phyloP scores from a whole-genome alignment of 1,140 invertebrate species.

The Chelonus insularis region DNA sequence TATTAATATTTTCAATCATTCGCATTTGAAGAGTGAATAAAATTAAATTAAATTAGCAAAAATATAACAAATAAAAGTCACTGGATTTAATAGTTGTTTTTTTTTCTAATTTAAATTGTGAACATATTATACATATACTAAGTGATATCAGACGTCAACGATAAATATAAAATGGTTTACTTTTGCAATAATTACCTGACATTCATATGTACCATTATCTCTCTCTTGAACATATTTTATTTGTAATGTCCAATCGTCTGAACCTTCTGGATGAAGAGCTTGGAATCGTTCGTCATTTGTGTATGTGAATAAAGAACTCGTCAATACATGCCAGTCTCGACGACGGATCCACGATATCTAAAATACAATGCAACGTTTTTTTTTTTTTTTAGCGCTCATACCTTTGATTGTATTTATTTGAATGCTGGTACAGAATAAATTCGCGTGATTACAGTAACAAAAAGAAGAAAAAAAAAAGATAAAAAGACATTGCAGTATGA shows the following conservation, averaged over 20 bases:
- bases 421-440: too few species aligned
- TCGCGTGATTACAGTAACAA: too few species aligned
- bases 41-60: neutral
- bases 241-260: conserved; percentile 87
- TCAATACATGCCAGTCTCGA: conserved; percentile 90
- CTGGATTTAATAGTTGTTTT: too few species aligned
- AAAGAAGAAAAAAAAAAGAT: neutral
- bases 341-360: conserved; percentile 89
- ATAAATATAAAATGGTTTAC: neutral
- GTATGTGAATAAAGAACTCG: conserved; percentile 85
- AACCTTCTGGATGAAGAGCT: conserved; percentile 72
- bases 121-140: too few species aligned
- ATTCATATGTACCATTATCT: conserved; percentile 93
- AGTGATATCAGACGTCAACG: conserved; percentile 16
- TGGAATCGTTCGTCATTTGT: conserved; percentile 90
- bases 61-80: too few species aligned
- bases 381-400: neutral
- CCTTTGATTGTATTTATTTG: neutral
- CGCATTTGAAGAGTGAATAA: neutral
- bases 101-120: too few species aligned
- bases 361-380: conserved; percentile 26
- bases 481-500: neutral
- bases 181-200: conserved; percentile 73
- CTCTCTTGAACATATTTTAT: conserved; percentile 90
- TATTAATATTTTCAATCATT: too few species aligned